Conservation (phyloP, 2,797 vertebrate species). For the Channallabes apus region DNA sequence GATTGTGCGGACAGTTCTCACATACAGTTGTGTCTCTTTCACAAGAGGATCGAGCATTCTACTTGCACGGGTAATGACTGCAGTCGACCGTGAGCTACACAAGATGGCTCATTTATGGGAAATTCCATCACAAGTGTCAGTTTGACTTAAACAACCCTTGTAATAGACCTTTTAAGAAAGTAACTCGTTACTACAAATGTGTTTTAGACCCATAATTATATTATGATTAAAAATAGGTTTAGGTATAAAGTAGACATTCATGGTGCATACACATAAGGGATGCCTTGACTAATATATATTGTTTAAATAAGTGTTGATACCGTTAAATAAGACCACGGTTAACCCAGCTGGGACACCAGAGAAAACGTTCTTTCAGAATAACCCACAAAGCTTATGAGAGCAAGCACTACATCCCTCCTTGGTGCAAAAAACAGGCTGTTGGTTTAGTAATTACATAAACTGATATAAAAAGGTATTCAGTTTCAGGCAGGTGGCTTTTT, state of each 20-base stretch:
- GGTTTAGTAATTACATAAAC: constrained; percentile 2
- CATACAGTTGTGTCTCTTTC: too few species aligned
- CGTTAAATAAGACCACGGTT: neutral
- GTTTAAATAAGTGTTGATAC: neutral
- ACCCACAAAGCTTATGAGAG: neutral
- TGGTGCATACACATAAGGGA: neutral
- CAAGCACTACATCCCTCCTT: neutral
- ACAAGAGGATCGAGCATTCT: too few species aligned
- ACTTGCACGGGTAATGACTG: too few species aligned
- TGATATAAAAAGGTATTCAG: neutral
- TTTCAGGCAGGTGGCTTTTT: constrained; percentile 1
- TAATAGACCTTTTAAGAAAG: too few species aligned
- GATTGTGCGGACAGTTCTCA: too few species aligned
- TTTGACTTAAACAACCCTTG: too few species aligned
- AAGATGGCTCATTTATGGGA: too few species aligned
- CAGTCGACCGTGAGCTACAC: too few species aligned
- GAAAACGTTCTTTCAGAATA: neutral
- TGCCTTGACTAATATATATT: neutral
- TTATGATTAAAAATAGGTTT: neutral
- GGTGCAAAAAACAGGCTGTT: neutral
- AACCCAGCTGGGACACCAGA: neutral
- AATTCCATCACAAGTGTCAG: too few species aligned
- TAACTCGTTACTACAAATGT: neutral
- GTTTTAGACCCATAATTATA: neutral
- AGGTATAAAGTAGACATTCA: neutral